These are phyloP conservation scores for Ovis canadensis DNA, from an alignment of 2,113 vertebrate species.

Conservation along the genomic window DNA sequence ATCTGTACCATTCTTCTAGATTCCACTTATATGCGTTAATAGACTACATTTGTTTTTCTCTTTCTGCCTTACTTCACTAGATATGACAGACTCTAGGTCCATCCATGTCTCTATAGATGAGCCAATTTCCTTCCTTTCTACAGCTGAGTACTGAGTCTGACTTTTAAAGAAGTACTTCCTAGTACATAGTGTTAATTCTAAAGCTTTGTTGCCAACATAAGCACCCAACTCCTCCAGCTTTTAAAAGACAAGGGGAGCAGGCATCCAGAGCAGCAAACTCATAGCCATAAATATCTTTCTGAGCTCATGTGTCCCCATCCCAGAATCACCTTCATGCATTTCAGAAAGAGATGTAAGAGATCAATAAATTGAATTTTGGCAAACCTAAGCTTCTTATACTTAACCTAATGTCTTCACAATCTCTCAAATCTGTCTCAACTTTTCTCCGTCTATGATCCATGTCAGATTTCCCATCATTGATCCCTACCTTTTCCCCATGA, in stretches of 20 bases:
- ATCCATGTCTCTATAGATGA: background rate
- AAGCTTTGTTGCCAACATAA: background rate
- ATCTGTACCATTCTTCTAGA: background rate
- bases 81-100: background rate
- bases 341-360: slow-evolving; percentile 10
- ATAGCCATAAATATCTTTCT: background rate
- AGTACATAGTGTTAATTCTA: background rate
- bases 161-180: background rate
- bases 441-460: background rate
- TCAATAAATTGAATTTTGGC: slow-evolving; percentile 24
- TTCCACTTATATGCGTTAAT: background rate
- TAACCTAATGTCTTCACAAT: slow-evolving; percentile 28
- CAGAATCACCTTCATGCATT: slow-evolving; percentile 5
- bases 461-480: background rate
- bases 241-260: background rate
- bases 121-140: background rate
- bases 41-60: background rate
- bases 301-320: background rate
- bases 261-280: background rate
- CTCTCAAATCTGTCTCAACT: background rate
- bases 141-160: background rate
- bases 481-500: background rate
- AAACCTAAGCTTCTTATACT: slow-evolving; percentile 46
- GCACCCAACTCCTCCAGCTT: background rate
- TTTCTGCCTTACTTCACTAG: background rate